A percentile compares a stretch with the other conserved stretches of the same genome.
Evolutionary conservation across 2,888 invertebrate species (phyloP).

Genomic region (Mactromeris polynyma): DNA sequence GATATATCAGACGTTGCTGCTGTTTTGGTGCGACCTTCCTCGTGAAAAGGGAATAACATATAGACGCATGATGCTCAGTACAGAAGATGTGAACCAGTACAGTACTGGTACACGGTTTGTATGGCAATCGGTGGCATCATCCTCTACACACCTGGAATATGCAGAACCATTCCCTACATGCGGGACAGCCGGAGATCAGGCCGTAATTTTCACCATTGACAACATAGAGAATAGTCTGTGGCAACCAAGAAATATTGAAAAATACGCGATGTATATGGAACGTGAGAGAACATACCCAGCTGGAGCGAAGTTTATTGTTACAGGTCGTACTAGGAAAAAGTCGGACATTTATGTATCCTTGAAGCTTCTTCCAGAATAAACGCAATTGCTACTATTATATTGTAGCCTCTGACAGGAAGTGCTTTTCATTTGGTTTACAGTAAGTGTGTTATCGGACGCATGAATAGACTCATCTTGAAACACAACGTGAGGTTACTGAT

Average conservation of each 20-base stretch:
- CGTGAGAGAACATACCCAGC: conserved; percentile 70
- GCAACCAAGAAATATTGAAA: conserved; percentile 68
- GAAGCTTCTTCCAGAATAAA: conserved; percentile 20
- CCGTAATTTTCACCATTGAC: conserved; percentile 59
- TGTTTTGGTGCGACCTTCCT: conserved; percentile 57
- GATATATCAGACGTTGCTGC: conserved; percentile 63
- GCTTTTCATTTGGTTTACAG: no score
- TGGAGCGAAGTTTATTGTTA: conserved; percentile 62
- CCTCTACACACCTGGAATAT: conserved; percentile 40
- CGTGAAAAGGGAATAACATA: conserved; percentile 59
- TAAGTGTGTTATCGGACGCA: no score
- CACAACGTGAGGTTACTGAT: no score
- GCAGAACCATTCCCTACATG: conserved; percentile 68
- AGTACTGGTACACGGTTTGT: conserved; percentile 56
- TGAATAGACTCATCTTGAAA: no score
- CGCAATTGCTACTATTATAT: no score
- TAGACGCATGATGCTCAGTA: conserved; percentile 54
- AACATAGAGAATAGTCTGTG: conserved; percentile 52
- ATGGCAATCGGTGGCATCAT: conserved; percentile 71
- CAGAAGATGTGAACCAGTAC: conserved; percentile 57
- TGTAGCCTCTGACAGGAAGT: no score
- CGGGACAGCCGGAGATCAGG: conserved; percentile 38
- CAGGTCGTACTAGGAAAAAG: conserved; percentile 9
- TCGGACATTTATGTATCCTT: conserved; percentile 20
- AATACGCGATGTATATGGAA: conserved; percentile 61